Percentiles rank a stretch among this genome's conserved stretches.
Evolutionary conservation across 2,113 vertebrate genomes (phyloP).

Genomic region (Cyprinodon tularosa): DNA sequence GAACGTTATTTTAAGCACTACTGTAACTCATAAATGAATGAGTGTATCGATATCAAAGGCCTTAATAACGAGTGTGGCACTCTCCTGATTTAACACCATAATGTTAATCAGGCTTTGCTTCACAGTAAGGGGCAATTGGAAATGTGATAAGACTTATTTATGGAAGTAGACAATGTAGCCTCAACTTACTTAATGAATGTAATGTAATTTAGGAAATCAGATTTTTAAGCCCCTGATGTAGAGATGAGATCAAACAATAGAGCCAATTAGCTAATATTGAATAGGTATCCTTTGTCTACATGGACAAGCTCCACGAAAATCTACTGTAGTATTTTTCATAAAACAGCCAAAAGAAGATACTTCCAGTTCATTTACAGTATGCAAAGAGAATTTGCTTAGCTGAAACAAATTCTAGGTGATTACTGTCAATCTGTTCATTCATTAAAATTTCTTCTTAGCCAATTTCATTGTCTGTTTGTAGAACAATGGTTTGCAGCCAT

Average conservation of each 20-base stretch:
- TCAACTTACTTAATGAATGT: constrained; percentile 36
- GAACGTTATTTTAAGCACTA: constrained; percentile 32
- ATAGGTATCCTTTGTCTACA: neutral
- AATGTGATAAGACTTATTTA: constrained; percentile 41
- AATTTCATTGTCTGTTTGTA: too few species aligned
- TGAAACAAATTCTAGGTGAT: neutral
- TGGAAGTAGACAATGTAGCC: constrained; percentile 45
- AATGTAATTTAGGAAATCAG: constrained; percentile 12
- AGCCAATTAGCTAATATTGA: neutral
- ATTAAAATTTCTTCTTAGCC: too few species aligned
- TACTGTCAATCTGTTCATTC: too few species aligned
- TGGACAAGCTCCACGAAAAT: neutral
- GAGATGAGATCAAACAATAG: neutral
- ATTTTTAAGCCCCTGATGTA: neutral
- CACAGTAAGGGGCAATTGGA: constrained; percentile 32
- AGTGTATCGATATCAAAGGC: constrained; percentile 41
- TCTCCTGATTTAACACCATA: constrained; percentile 43
- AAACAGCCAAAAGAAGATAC: neutral
- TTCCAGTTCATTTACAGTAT: neutral
- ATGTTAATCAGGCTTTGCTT: constrained; percentile 45
- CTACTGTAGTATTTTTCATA: neutral
- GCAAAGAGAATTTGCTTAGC: neutral
- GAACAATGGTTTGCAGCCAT: too few species aligned
- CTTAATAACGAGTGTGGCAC: constrained; percentile 38
- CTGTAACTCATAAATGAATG: constrained; percentile 7